Evolutionary conservation across 1,140 invertebrate species (phyloP).

Genomic region (Temnothorax curvispinosus): DNA sequence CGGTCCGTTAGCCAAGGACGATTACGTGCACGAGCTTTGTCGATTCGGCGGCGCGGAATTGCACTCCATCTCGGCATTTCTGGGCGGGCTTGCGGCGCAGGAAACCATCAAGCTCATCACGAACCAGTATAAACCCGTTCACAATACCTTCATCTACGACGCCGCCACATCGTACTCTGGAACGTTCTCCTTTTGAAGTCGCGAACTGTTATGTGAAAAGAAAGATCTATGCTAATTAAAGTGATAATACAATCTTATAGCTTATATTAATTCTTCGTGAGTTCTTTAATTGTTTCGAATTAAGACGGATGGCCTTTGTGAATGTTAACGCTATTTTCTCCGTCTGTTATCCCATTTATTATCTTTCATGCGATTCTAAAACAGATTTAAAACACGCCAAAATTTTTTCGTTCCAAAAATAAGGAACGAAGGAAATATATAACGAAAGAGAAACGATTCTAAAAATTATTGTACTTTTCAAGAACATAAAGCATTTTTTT

Average conservation of each 20-base stretch:
- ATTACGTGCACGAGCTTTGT: constrained; percentile 98
- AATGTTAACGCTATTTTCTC: background rate
- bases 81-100: constrained; percentile 97
- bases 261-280: constrained; percentile 16
- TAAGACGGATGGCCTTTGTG: background rate
- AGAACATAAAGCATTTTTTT: background rate
- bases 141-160: constrained; percentile 99
- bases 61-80: constrained; percentile 97
- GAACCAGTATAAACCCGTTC: constrained; percentile 97
- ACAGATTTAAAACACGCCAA: background rate
- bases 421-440: background rate
- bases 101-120: constrained; percentile 99
- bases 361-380: background rate
- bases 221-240: constrained; percentile 39
- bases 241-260: constrained; percentile 57
- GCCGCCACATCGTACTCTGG: constrained; percentile 95
- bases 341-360: background rate
- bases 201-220: background rate
- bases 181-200: constrained; percentile 89
- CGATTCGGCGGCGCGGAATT: constrained; percentile 97
- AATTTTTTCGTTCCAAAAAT: no score
- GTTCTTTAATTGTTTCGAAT: constrained; percentile 15
- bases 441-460: background rate
- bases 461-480: constrained; percentile 6
- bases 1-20: constrained; percentile 93